A percentile compares a stretch with the other conserved stretches of the same genome.
Conservation (phyloP, 2,113 vertebrate species). For the Caracal caracal region DNA sequence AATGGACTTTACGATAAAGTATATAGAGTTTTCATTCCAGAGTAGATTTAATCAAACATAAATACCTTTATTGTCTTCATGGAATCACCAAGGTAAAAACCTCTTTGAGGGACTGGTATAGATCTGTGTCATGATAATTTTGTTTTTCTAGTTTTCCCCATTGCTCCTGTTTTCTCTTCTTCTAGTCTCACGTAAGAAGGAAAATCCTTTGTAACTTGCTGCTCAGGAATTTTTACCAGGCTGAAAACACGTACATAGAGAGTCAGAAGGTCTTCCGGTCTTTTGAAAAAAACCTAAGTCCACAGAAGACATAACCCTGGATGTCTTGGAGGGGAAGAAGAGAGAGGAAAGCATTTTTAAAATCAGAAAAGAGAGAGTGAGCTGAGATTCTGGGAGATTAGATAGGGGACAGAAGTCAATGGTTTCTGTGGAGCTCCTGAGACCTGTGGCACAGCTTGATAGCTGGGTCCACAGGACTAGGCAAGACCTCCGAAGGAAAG, state of each 20-base stretch:
- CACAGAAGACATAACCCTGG: background rate
- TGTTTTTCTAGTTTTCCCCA: background rate
- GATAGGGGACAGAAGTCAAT: background rate
- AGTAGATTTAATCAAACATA: background rate
- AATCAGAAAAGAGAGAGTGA: background rate
- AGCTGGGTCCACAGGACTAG: background rate
- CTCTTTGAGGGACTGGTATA: background rate
- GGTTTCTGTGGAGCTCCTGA: background rate
- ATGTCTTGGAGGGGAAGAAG: background rate
- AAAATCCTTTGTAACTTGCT: slow-evolving; percentile 2
- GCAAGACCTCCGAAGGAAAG: background rate
- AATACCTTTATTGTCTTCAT: background rate
- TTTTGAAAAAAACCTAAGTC: slow-evolving; percentile 3
- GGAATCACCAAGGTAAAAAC: background rate
- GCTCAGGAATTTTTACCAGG: background rate
- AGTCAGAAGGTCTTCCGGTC: background rate
- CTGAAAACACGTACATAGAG: background rate
- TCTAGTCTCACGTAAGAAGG: background rate
- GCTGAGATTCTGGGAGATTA: background rate
- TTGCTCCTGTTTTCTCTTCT: background rate
- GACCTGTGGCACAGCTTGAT: background rate
- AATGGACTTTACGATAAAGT: background rate
- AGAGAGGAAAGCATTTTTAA: background rate
- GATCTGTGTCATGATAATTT: background rate
- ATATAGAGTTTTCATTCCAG: background rate